Conservation (phyloP, 2,888 invertebrate genomes). For the Magallana nippona region DNA sequence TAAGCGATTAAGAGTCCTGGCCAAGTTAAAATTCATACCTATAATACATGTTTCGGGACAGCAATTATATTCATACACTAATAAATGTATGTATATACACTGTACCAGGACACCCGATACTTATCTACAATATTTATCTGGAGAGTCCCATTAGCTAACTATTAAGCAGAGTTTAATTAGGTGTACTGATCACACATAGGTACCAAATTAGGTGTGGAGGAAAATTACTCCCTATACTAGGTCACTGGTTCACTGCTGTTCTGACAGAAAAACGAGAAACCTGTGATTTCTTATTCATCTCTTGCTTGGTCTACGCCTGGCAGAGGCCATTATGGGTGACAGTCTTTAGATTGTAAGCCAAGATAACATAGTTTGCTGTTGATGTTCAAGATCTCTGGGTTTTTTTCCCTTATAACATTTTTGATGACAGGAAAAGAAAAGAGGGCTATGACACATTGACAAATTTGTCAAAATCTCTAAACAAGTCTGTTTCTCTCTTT, state of each 20-base stretch:
- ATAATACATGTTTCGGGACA: not conserved
- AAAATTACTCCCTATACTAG: constrained; percentile 1
- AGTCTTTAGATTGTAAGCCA: not conserved
- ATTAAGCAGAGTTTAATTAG: constrained; percentile 19
- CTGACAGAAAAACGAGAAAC: not conserved
- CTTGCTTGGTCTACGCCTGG: not conserved
- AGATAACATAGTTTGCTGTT: constrained; percentile 3
- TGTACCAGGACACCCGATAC: not conserved
- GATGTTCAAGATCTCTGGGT: not conserved
- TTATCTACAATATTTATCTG: not conserved
- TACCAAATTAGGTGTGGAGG: constrained; percentile 21
- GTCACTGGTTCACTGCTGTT: not conserved
- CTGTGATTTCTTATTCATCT: not conserved
- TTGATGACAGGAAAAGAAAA: constrained; percentile 32
- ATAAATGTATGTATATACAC: not conserved
- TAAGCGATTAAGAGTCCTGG: not conserved
- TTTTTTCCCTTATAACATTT: not conserved
- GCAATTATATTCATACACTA: not conserved
- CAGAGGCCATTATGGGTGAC: constrained; percentile 27
- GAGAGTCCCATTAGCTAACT: constrained; percentile 20
- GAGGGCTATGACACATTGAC: not conserved
- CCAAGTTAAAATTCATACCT: constrained; percentile 10
- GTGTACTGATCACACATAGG: constrained; percentile 28
- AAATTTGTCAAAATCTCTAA: not conserved
- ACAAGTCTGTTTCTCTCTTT: constrained; percentile 4